Conservation (phyloP, 64 coral and sea anemone genomes). For the Stichodactyla mertensii region DNA sequence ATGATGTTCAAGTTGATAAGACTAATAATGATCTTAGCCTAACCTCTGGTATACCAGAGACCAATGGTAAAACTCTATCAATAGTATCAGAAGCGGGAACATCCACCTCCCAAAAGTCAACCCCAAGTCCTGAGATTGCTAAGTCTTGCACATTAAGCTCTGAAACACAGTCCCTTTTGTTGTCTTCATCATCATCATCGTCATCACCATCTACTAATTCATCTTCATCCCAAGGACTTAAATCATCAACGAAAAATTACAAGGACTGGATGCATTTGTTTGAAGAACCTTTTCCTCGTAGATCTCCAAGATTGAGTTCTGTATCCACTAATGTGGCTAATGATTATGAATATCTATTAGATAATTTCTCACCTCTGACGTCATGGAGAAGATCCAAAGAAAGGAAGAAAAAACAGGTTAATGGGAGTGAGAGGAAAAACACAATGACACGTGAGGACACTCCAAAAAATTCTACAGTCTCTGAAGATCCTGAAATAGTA, state of each 20-base stretch:
- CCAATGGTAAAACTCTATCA: not conserved
- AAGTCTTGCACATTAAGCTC: not conserved
- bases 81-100: not conserved
- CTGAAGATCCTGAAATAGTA: not conserved
- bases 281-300: conserved; percentile 79
- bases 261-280: conserved; percentile 73
- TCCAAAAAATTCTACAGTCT: not conserved
- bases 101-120: not conserved
- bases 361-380: not conserved
- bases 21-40: not conserved
- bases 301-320: conserved; percentile 57
- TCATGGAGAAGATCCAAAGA: not conserved
- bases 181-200: not conserved
- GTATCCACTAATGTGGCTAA: not conserved
- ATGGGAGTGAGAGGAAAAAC: not conserved
- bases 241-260: not conserved
- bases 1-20: not conserved
- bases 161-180: not conserved
- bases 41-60: not conserved
- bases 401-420: not conserved
- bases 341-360: not conserved
- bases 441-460: not conserved
- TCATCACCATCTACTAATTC: not conserved
- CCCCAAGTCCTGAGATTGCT: not conserved
- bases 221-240: not conserved